Base-by-base conservation (phyloP, 2,888 invertebrate species). In the Dusona sp. region DNA sequence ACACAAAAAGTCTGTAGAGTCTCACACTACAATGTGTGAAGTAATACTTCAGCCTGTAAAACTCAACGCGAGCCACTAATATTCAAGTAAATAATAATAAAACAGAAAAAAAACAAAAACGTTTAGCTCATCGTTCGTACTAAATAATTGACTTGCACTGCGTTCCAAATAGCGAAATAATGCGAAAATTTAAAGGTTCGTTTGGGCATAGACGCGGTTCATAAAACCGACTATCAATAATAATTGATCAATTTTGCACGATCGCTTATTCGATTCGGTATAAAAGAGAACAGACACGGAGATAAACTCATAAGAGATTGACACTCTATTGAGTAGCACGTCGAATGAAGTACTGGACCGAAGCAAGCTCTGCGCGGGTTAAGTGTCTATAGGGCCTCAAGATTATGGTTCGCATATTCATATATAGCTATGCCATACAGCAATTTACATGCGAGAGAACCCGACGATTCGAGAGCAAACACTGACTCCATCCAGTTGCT, bases 331-430 rank as follows among this genome's bases (percentile, higher is more conserved):
- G 82, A 25, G 61, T 25, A 82, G 74, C 65, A 73, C 70, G 79
- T 36, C 54, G 61, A 81, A 84, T 70, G 73, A 42, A 74, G 78
- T 81, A 84, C 70, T 54, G 86, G 36, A 75, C 45, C 61, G 81
- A 68, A 57, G 67, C 75, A 74, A 64, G 36, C 73, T 68, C n/a
- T 48, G 48, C 57, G 64, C 81, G 78, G 81, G 78, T 86, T 81
- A 83, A 83, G 86, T 83, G 74, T 82, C 86, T 78, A 84, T 84
- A 68, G 74, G 74, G 19, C 73, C 29, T 65, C 7, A 29, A 67
- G 36, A 74, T 84, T 68, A 82, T 70, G 74, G 64, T 65, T 79
- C 64, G 73, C 73, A 57, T 65, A 80, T 70, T 57, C 61, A 42
- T 79, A 22, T 48, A 57, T 22, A 48, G 57, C 79, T 54, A 25